Conservation (phyloP, 2,888 invertebrate species). For the Anthophora plumipes region DNA sequence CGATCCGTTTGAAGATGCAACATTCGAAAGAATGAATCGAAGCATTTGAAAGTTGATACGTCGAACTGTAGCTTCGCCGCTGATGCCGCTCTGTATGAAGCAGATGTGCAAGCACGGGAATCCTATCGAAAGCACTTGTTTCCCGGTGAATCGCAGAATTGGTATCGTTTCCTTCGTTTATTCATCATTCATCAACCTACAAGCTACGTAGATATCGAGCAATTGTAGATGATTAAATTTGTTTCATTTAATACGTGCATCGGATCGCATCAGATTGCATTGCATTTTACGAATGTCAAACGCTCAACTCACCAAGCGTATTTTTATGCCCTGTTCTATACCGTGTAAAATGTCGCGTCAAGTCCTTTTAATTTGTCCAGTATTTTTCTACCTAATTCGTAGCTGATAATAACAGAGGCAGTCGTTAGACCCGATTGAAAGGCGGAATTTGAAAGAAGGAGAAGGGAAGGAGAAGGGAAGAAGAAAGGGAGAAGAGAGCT, state of each 20-base stretch:
- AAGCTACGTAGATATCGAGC: no score
- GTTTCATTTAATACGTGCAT: neutral
- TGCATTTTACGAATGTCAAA: no score
- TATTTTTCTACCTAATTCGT: constrained; percentile 36
- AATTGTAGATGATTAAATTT: no score
- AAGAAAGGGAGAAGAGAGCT: neutral
- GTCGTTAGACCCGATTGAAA: constrained; percentile 53
- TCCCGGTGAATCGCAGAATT: constrained; percentile 83
- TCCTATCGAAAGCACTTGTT: constrained; percentile 87
- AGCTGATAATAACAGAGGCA: constrained; percentile 39
- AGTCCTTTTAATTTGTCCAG: constrained; percentile 26
- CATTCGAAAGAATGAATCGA: constrained; percentile 87
- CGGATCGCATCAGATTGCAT: no score
- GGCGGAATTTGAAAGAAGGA: constrained; percentile 29
- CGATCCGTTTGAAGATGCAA: constrained; percentile 84
- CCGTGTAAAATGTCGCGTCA: neutral
- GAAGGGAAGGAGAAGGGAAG: neutral
- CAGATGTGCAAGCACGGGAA: constrained; percentile 89
- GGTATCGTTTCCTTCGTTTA: no score
- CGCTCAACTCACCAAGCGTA: neutral
- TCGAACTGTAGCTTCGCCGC: constrained; percentile 88
- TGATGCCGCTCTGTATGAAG: constrained; percentile 88
- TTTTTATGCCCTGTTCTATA: neutral
- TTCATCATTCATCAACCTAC: no score
- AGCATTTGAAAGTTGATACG: constrained; percentile 85